Evolutionary conservation across 2,888 invertebrate species (phyloP).

Genomic region (Chymomyza procnemis): DNA sequence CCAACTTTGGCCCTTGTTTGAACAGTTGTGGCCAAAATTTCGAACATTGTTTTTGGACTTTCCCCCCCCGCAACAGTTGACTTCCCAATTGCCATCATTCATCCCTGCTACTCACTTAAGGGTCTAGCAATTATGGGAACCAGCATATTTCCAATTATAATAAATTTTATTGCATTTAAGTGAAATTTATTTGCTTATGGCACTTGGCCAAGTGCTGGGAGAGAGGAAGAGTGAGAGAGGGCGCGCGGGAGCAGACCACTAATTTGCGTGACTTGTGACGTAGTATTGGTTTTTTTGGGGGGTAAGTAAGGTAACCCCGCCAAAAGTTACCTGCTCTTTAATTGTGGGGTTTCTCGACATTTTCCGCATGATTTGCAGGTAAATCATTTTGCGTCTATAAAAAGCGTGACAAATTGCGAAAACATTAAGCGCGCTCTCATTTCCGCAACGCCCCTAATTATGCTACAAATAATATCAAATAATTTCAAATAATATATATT

Average conservation of each 20-base stretch:
- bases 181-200: slow-evolving; percentile 19
- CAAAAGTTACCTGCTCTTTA: too few species aligned
- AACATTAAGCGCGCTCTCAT: not conserved
- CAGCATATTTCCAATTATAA: slow-evolving; percentile 37
- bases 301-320: too few species aligned
- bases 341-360: not conserved
- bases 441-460: not conserved
- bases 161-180: slow-evolving; percentile 27
- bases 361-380: not conserved
- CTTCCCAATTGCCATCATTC: not conserved
- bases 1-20: not conserved
- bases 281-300: not conserved
- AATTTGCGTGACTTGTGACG: not conserved
- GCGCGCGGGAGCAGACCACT: too few species aligned
- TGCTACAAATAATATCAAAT: not conserved
- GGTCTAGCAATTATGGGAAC: not conserved
- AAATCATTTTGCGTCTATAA: not conserved
- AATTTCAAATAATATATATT: not conserved
- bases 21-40: not conserved
- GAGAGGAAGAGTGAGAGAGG: too few species aligned
- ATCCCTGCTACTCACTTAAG: not conserved
- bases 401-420: not conserved
- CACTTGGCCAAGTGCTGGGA: not conserved
- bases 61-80: too few species aligned
- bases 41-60: not conserved